Conservation (phyloP, 2,888 invertebrate species). For the Drosophila nigricruria region DNA sequence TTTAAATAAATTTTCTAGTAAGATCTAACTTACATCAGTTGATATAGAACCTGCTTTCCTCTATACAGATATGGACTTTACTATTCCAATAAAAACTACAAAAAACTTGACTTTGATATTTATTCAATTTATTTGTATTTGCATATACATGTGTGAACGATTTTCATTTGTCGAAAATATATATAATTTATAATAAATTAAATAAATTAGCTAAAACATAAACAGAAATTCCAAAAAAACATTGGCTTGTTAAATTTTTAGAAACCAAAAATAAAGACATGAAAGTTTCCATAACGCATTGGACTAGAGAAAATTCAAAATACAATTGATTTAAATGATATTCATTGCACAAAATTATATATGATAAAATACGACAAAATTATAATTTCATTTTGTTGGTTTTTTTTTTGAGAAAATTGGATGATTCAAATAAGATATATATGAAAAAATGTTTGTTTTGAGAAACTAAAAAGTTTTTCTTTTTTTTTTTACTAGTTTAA, state of each 20-base stretch:
- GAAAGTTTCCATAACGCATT: constrained; percentile 60
- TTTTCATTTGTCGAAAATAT: constrained; percentile 56
- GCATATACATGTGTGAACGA: constrained; percentile 50
- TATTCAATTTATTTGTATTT: constrained; percentile 55
- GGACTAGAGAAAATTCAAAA: constrained; percentile 73
- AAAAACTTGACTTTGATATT: constrained; percentile 22
- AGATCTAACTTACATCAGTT: neutral
- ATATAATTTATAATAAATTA: constrained; percentile 71
- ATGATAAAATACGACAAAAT: constrained; percentile 30
- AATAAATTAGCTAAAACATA: constrained; percentile 77
- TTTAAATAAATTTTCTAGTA: no score
- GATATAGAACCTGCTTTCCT: neutral
- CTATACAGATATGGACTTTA: neutral
- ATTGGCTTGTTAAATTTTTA: constrained; percentile 55
- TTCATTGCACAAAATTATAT: constrained; percentile 47
- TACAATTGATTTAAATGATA: constrained; percentile 54
- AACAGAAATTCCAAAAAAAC: constrained; percentile 68
- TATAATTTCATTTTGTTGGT: constrained; percentile 2
- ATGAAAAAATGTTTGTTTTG: constrained; percentile 31
- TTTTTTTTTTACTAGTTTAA: constrained; percentile 48
- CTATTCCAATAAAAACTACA: neutral
- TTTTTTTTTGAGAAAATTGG: constrained; percentile 28
- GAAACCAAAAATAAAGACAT: constrained; percentile 38
- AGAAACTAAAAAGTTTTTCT: constrained; percentile 41
- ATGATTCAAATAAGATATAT: constrained; percentile 39